Evolutionary conservation across 2,797 vertebrate species (phyloP).

Genomic region (Vireo griseus): DNA sequence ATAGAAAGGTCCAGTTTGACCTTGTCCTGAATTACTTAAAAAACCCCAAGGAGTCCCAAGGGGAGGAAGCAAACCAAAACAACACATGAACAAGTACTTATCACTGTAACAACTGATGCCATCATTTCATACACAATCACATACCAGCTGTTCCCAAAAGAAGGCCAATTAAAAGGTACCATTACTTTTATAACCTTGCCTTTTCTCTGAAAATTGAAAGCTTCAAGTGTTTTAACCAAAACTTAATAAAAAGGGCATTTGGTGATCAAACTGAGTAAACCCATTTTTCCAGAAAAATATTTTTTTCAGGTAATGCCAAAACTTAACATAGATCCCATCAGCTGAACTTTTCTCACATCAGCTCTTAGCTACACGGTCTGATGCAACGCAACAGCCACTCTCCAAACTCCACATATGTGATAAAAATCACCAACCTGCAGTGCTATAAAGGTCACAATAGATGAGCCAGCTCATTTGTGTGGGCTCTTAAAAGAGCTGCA

Average conservation of each 20-base stretch:
- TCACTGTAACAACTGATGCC: not conserved
- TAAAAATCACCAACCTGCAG: not conserved
- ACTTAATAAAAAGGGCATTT: not conserved
- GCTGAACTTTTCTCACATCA: not conserved
- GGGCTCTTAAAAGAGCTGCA: not conserved
- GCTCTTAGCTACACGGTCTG: not conserved
- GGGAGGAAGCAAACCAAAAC: not conserved
- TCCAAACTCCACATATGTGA: not conserved
- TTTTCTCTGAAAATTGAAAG: not conserved
- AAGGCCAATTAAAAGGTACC: not conserved
- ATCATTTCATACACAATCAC: not conserved
- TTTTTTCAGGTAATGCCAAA: not conserved
- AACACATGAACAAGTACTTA: not conserved
- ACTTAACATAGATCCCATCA: not conserved
- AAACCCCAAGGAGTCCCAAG: not conserved
- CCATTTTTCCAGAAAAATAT: not conserved
- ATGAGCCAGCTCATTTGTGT: not conserved
- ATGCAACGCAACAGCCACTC: fast-evolving
- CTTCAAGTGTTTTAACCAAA: not conserved
- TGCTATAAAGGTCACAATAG: not conserved
- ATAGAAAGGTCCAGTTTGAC: not conserved
- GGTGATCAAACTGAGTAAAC: not conserved
- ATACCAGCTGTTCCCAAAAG: not conserved
- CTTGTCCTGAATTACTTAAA: not conserved
- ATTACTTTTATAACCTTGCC: not conserved